Percentiles rank a stretch among this genome's conserved stretches.
phyloP scores from a whole-genome alignment of 2,888 invertebrate species.

The Drosophila prolongata region DNA sequence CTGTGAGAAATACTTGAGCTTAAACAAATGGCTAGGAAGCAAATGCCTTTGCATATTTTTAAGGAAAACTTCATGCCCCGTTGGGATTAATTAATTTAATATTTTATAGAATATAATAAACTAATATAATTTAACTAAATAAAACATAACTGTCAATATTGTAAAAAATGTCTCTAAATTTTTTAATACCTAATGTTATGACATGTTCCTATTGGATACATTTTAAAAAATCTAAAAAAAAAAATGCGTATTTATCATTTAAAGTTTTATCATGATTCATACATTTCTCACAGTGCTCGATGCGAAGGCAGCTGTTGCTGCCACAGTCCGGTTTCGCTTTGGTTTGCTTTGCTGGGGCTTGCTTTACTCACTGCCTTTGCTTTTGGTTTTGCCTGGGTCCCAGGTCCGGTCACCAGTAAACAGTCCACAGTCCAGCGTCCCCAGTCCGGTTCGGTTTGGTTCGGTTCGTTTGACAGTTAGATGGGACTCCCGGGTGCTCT shows the following conservation, averaged over 20 bases:
- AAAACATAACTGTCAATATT: no score
- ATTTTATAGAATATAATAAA: no score
- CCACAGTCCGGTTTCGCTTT: slow-evolving; percentile 43
- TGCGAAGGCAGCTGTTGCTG: slow-evolving; percentile 39
- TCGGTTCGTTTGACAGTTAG: slow-evolving; percentile 52
- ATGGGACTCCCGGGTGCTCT: slow-evolving; percentile 57
- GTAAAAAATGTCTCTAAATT: no score
- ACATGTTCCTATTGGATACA: no score
- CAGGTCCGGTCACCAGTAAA: slow-evolving; percentile 29
- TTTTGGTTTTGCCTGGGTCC: slow-evolving; percentile 25
- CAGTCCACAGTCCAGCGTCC: slow-evolving; percentile 11
- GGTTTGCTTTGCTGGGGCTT: slow-evolving; percentile 24
- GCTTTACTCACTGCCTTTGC: slow-evolving; percentile 28
- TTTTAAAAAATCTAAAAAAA: no score
- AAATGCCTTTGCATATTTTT: no score
- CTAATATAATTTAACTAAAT: no score
- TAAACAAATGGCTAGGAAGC: no score
- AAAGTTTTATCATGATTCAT: neutral
- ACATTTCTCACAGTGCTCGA: slow-evolving; percentile 14
- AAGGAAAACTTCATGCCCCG: no score
- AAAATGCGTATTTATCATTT: neutral
- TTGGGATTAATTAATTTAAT: no score
- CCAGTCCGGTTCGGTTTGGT: slow-evolving; percentile 24
- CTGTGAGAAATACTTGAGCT: neutral
- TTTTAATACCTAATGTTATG: no score